Percentiles rank a stretch among this genome's conserved stretches.
Evolutionary conservation across 1,140 invertebrate genomes (phyloP).

Genomic region (Cydia fagiglandana): DNA sequence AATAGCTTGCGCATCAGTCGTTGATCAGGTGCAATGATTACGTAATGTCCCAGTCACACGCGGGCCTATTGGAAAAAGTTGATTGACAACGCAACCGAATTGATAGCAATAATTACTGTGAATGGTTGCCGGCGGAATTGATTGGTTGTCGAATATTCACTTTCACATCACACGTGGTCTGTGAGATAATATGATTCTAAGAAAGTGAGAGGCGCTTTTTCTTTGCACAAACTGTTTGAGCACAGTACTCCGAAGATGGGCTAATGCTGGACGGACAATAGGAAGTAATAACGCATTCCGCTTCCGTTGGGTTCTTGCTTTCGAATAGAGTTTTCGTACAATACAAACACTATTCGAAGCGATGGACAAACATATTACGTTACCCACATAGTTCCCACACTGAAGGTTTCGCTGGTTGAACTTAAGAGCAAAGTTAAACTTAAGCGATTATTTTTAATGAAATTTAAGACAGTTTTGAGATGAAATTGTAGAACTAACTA

Average conservation of each 20-base stretch:
- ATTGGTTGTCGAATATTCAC: constrained; percentile 53
- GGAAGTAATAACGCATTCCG: constrained; percentile 30
- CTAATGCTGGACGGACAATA: constrained; percentile 31
- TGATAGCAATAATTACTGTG: constrained; percentile 52
- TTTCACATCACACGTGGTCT: constrained; percentile 64
- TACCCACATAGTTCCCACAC: background rate
- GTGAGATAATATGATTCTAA: constrained; percentile 53
- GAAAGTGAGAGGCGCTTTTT: constrained; percentile 74
- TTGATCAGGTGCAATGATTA: constrained; percentile 18
- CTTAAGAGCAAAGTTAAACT: background rate
- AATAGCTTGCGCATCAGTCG: background rate
- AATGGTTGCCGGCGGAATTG: constrained; percentile 52
- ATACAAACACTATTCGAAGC: constrained; percentile 15
- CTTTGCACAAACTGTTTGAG: constrained; percentile 64
- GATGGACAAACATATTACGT: constrained; percentile 21
- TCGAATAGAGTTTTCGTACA: constrained; percentile 30
- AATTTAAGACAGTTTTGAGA: background rate
- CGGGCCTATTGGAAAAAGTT: constrained; percentile 52
- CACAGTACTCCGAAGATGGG: constrained; percentile 36
- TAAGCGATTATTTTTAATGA: background rate
- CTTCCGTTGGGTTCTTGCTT: constrained; percentile 30
- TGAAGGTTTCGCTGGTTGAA: background rate
- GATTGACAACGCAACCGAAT: constrained; percentile 50
- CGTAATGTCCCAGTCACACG: constrained; percentile 18
- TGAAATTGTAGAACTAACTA: constrained; percentile 17